Evolutionary conservation across 1,140 invertebrate species (phyloP).

Genomic region (Eupristina koningsbergeri): DNA sequence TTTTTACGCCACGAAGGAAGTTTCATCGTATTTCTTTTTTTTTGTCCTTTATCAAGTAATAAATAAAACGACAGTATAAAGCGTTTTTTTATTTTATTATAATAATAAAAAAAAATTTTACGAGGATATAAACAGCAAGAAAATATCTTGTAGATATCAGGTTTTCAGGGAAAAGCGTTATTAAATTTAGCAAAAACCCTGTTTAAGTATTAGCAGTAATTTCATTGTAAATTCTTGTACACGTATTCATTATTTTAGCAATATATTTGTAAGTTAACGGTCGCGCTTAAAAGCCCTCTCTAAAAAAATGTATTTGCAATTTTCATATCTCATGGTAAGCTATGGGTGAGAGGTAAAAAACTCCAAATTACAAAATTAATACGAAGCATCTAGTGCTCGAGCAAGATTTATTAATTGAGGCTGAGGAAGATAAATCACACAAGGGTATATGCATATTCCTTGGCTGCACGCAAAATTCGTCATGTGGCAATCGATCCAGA

Average conservation of each 20-base stretch:
- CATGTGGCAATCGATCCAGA: slow-evolving; percentile 7
- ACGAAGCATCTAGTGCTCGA: neutral
- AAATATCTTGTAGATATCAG: neutral
- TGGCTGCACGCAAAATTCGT: neutral
- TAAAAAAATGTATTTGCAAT: too few species aligned
- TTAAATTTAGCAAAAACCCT: neutral
- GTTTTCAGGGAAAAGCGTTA: neutral
- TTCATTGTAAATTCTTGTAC: too few species aligned
- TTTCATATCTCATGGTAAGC: too few species aligned
- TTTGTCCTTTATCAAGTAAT: neutral
- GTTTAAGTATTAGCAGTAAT: neutral
- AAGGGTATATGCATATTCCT: too few species aligned
- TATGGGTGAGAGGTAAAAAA: too few species aligned
- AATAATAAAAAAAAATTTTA: slow-evolving; percentile 1
- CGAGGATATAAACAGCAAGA: neutral
- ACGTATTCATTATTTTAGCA: too few species aligned
- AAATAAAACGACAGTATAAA: neutral
- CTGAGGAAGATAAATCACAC: neutral
- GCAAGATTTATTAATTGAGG: neutral
- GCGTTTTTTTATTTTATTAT: neutral
- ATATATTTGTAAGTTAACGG: too few species aligned
- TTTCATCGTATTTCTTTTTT: neutral
- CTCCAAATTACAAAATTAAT: too few species aligned
- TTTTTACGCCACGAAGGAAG: neutral
- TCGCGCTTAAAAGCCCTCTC: too few species aligned